Evolutionary conservation across 2,888 invertebrate genomes (phyloP).

Genomic region (Dermolepida albohirtum): DNA sequence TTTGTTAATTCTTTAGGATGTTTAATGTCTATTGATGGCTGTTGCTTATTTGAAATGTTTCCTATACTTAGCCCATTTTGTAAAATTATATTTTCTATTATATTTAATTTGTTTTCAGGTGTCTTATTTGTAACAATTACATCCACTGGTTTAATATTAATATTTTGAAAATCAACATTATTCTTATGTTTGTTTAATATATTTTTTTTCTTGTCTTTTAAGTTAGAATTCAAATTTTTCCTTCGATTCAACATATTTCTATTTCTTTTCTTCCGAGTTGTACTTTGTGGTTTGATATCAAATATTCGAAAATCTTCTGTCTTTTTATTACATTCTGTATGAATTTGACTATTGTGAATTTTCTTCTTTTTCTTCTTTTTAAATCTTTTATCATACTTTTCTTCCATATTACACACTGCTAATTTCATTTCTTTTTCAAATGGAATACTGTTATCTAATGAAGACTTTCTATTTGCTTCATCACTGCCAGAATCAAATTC

Average conservation of each 20-base stretch:
- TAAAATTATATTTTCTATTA: constrained; percentile 15
- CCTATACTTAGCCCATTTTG: neutral
- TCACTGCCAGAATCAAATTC: constrained; percentile 38
- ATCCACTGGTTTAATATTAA: neutral
- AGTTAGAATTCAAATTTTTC: neutral
- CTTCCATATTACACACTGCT: constrained; percentile 29
- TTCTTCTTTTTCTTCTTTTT: constrained; percentile 2
- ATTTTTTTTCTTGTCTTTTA: no score
- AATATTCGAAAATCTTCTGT: no score
- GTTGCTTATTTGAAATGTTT: no score
- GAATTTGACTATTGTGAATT: neutral
- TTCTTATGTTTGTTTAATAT: no score
- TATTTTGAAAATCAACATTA: neutral
- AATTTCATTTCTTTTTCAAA: constrained; percentile 39
- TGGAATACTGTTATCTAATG: constrained; percentile 13
- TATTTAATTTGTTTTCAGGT: constrained; percentile 15
- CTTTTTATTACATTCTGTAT: neutral
- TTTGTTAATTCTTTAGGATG: no score
- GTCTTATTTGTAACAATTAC: constrained; percentile 7
- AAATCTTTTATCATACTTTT: constrained; percentile 12
- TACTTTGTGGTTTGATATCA: neutral
- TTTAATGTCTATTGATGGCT: no score
- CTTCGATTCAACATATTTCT: neutral
- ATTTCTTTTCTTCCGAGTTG: neutral
- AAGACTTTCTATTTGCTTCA: neutral